phyloP scores from a whole-genome alignment of 2,113 vertebrate genomes.

The Lichenostomus cassidix region DNA sequence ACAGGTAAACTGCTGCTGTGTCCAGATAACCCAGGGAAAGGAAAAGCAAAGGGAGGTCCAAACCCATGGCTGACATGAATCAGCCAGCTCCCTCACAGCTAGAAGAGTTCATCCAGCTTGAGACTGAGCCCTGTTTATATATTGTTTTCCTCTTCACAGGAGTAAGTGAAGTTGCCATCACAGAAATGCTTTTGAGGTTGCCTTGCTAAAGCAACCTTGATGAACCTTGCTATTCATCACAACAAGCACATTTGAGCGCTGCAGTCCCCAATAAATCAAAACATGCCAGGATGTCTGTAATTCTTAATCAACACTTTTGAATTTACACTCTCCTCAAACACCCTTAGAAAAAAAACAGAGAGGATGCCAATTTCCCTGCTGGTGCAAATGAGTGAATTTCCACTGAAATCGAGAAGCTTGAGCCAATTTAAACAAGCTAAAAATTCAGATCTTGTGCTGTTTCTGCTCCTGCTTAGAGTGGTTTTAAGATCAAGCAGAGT shows the following conservation, averaged over 20 bases:
- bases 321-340: background rate
- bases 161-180: background rate
- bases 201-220: background rate
- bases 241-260: background rate
- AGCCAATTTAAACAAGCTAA: conserved; percentile 9
- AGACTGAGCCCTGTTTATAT: background rate
- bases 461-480: background rate
- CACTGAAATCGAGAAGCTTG: background rate
- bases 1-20: background rate
- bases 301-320: background rate
- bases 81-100: background rate
- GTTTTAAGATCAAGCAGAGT: background rate
- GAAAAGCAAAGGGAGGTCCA: background rate
- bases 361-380: background rate
- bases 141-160: background rate
- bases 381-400: background rate
- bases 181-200: background rate
- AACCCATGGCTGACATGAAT: background rate
- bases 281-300: background rate
- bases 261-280: background rate
- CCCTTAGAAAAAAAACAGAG: background rate
- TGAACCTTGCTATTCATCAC: background rate
- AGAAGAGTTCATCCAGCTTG: background rate
- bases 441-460: background rate
- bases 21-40: background rate